Conservation (phyloP, 2,113 vertebrate species). For the Melanostigma gelatinosum region DNA sequence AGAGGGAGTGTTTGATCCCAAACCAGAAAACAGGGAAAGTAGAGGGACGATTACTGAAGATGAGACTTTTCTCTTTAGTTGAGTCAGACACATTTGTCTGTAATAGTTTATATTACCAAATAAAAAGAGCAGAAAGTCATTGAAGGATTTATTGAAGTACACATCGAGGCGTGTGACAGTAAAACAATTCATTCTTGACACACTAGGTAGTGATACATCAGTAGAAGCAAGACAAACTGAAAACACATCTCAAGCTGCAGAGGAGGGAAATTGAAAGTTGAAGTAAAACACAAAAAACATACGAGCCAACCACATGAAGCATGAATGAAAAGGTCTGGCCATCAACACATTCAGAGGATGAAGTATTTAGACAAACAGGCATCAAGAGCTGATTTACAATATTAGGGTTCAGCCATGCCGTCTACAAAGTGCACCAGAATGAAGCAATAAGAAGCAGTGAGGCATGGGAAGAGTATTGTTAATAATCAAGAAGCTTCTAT, state of each 20-base stretch:
- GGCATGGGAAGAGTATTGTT: background rate
- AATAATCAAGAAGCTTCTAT: background rate
- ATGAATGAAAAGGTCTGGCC: background rate
- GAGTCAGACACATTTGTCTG: background rate
- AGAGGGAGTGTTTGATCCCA: slow-evolving; percentile 34
- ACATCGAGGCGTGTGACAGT: background rate
- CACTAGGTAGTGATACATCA: background rate
- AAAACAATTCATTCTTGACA: background rate
- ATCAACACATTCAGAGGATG: slow-evolving; percentile 49
- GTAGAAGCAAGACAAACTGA: background rate
- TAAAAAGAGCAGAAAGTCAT: background rate
- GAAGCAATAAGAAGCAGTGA: background rate
- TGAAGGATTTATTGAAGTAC: background rate
- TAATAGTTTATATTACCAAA: background rate
- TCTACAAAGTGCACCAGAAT: slow-evolving; percentile 8
- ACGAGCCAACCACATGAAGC: background rate
- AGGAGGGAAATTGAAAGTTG: background rate
- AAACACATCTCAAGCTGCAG: slow-evolving; percentile 8
- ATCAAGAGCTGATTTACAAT: slow-evolving; percentile 15
- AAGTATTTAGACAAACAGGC: slow-evolving; percentile 60
- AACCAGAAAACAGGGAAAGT: slow-evolving; percentile 9
- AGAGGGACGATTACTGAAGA: slow-evolving; percentile 26
- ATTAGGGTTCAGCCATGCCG: background rate
- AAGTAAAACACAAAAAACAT: background rate
- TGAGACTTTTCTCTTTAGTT: background rate